These are phyloP conservation scores for Mythimna ferrago DNA, from an alignment of 2,888 invertebrate species.

Conservation along the genomic window DNA sequence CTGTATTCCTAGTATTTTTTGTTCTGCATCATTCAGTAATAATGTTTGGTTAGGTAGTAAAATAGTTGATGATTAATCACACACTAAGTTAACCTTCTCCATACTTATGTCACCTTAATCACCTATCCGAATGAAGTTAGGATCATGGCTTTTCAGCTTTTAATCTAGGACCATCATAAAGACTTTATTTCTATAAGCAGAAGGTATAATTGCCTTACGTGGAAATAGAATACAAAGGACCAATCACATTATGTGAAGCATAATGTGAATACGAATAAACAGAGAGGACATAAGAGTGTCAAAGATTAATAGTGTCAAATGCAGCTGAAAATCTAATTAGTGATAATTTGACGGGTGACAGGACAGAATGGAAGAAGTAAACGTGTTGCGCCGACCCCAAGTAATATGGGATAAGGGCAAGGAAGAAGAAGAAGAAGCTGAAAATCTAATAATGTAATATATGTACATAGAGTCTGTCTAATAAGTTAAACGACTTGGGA, in stretches of 20 bases:
- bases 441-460: too few relatives aligned
- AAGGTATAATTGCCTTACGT: background rate
- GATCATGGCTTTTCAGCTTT: constrained; percentile 3
- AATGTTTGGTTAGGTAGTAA: background rate
- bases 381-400: too few relatives aligned
- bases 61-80: background rate
- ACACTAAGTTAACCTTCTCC: background rate
- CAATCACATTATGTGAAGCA: background rate
- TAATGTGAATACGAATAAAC: background rate
- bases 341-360: too few relatives aligned
- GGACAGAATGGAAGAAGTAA: too few relatives aligned
- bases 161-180: background rate
- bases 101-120: background rate
- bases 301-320: background rate
- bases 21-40: background rate
- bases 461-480: too few relatives aligned
- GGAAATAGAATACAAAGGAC: background rate
- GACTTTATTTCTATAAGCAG: background rate
- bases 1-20: background rate
- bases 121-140: background rate
- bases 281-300: background rate
- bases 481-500: too few relatives aligned
- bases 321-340: too few relatives aligned
- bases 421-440: too few relatives aligned
- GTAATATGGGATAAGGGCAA: too few relatives aligned